Conservation (phyloP, 2,888 invertebrate species). For the Alloplasta piceator region DNA sequence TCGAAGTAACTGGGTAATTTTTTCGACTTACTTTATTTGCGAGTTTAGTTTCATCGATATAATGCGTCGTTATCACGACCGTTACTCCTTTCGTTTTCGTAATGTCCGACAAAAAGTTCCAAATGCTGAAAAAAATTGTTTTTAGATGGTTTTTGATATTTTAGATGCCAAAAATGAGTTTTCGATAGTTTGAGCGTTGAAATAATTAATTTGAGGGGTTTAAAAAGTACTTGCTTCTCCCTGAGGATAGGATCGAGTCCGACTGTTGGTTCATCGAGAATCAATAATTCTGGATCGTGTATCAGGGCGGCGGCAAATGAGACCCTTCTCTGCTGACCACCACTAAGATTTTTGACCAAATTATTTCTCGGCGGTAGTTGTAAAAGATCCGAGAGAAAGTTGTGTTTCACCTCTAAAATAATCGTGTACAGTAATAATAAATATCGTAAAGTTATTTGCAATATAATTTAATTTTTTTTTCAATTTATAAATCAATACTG, state of each 20-base stretch:
- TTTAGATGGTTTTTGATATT: background rate
- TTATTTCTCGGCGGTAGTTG: conserved; percentile 89
- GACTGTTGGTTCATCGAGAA: conserved; percentile 97
- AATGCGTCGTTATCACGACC: conserved; percentile 96
- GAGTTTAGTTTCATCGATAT: conserved; percentile 95
- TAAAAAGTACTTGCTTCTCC: conserved; percentile 86
- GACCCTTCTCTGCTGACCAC: conserved; percentile 95
- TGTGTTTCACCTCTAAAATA: conserved; percentile 85
- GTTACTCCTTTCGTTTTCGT: conserved; percentile 89
- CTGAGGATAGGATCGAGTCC: conserved; percentile 95
- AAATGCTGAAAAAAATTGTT: conserved; percentile 87
- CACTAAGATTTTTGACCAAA: conserved; percentile 90
- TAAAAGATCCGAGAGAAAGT: conserved; percentile 88
- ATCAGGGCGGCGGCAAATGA: conserved; percentile 95
- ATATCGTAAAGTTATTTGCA: no score
- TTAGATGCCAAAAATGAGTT: conserved; percentile 1
- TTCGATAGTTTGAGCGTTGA: conserved; percentile 12
- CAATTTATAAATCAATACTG: no score
- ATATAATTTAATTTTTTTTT: no score
- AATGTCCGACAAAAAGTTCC: conserved; percentile 92
- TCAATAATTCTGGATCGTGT: conserved; percentile 94
- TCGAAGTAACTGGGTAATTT: background rate
- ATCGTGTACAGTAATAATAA: background rate
- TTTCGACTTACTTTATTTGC: conserved; percentile 87
- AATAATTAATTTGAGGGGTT: background rate